These are phyloP conservation scores for Zonitis immaculata DNA, from an alignment of 2,888 invertebrate species.

Conservation along the genomic window DNA sequence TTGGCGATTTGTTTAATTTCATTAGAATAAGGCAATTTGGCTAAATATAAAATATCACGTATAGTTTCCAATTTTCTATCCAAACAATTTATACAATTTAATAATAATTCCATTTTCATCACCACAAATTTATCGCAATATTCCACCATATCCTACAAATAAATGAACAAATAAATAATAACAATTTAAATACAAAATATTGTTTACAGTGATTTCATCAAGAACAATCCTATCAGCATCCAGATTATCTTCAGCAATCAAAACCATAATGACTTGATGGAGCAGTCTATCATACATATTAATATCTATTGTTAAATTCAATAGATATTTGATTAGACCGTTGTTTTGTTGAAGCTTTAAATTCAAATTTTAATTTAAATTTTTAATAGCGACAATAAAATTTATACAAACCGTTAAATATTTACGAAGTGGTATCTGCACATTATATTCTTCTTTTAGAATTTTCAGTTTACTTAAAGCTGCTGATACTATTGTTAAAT, in stretches of 20 bases:
- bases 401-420: slow-evolving; percentile 30
- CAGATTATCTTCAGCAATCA: slow-evolving; percentile 45
- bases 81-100: slow-evolving; percentile 33
- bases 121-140: slow-evolving; percentile 34
- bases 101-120: slow-evolving; percentile 28
- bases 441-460: slow-evolving; percentile 31
- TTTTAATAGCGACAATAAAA: too few relatives aligned
- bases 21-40: slow-evolving; percentile 39
- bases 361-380: background rate
- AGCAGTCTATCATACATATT: slow-evolving; percentile 41
- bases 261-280: slow-evolving; percentile 44
- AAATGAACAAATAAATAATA: background rate
- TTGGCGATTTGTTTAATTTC: slow-evolving; percentile 32
- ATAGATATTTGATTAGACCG: slow-evolving; percentile 31
- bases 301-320: slow-evolving; percentile 26
- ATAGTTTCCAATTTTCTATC: slow-evolving; percentile 33
- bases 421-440: slow-evolving; percentile 31
- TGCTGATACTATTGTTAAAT: slow-evolving; percentile 1
- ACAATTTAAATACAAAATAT: slow-evolving; percentile 6
- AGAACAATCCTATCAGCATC: slow-evolving; percentile 47
- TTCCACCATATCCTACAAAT: slow-evolving; percentile 29
- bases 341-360: slow-evolving; percentile 28
- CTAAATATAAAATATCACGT: slow-evolving; percentile 29
- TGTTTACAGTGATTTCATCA: slow-evolving; percentile 46
- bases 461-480: slow-evolving; percentile 26